Percentiles rank a stretch among this genome's conserved stretches.
Conservation (phyloP, 2,113 vertebrate genomes). For the Phaethornis superciliosus region DNA sequence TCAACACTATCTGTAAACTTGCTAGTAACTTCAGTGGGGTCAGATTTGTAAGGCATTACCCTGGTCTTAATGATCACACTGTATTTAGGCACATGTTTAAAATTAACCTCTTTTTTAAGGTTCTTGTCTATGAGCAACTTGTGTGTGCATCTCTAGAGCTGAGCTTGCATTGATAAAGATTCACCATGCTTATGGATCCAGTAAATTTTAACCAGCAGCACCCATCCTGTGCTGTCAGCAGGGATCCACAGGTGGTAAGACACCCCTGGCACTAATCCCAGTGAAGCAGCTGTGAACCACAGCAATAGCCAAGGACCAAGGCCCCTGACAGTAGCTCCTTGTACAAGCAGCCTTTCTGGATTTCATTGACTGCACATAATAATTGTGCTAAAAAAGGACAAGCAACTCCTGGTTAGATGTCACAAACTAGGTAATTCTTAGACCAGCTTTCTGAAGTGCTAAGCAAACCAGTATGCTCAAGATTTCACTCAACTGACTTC, state of each 20-base stretch:
- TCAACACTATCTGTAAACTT: neutral
- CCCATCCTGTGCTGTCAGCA: neutral
- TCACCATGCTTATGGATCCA: neutral
- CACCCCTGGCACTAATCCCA: neutral
- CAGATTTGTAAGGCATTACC: neutral
- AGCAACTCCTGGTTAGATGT: neutral
- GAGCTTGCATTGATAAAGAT: neutral
- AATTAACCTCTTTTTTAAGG: neutral
- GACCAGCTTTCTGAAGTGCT: neutral
- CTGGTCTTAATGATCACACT: neutral
- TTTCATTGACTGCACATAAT: neutral
- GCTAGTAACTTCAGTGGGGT: neutral
- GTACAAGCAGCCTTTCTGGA: neutral
- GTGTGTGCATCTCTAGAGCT: neutral
- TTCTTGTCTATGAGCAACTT: neutral
- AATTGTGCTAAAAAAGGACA: neutral
- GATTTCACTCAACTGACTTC: neutral
- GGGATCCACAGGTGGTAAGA: neutral
- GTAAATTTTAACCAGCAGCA: neutral
- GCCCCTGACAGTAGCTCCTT: neutral
- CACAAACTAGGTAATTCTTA: neutral
- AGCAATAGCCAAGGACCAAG: neutral
- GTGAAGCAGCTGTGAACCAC: neutral
- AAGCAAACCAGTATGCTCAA: neutral
- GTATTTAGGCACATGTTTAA: accelerated